A percentile compares a stretch with the other conserved stretches of the same genome.
Conservation (phyloP, 2,797 vertebrate genomes). For the Hyperoplus lanceolatus region DNA sequence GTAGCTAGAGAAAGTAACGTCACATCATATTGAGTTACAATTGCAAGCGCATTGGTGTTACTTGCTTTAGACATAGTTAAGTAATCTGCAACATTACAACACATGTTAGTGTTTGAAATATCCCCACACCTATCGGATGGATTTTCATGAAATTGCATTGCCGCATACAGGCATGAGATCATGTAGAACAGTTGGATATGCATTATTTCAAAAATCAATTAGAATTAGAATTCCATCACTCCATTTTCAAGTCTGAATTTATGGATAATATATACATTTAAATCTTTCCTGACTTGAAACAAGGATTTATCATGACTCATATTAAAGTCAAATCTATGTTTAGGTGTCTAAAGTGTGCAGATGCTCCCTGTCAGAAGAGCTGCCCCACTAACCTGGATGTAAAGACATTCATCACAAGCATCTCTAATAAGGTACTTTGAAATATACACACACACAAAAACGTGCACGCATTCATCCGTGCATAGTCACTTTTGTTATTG, state of each 20-base stretch:
- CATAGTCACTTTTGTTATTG: neutral
- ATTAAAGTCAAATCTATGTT: slow-evolving; percentile 33
- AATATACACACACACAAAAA: slow-evolving; percentile 15
- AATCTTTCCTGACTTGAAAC: neutral
- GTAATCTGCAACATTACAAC: no score
- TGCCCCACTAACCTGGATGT: slow-evolving; percentile 96
- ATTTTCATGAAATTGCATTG: no score
- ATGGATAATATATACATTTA: no score
- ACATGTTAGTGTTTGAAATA: neutral
- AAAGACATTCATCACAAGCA: slow-evolving; percentile 96
- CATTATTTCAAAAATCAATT: neutral
- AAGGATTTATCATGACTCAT: neutral
- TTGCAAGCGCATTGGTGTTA: no score
- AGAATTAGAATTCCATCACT: neutral
- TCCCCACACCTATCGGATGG: neutral
- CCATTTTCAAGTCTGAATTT: neutral
- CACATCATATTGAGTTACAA: no score
- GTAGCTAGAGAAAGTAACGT: neutral
- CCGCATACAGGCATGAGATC: neutral
- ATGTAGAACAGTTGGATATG: neutral
- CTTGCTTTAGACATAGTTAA: no score
- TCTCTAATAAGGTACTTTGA: slow-evolving; percentile 92
- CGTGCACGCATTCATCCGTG: neutral
- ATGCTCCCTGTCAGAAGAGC: slow-evolving; percentile 98
- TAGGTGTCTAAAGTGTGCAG: slow-evolving; percentile 95